Evolutionary conservation across 2,113 vertebrate genomes (phyloP).

Genomic region (Galemys pyrenaicus): DNA sequence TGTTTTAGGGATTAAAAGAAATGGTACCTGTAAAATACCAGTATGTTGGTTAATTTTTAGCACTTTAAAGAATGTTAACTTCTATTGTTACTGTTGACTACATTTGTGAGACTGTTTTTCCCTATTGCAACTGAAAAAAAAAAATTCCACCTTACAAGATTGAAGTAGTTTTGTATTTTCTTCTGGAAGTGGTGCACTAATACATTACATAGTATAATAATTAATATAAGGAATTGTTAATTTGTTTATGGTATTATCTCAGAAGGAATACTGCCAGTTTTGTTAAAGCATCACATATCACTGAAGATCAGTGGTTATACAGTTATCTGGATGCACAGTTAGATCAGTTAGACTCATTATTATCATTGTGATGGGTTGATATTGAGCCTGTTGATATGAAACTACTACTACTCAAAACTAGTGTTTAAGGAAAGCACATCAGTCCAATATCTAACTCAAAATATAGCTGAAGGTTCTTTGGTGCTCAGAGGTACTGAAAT

Average conservation of each 20-base stretch:
- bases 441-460: background rate
- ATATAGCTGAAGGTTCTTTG: background rate
- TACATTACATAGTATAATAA: no score
- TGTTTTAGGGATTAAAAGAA: background rate
- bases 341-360: background rate
- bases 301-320: background rate
- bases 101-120: background rate
- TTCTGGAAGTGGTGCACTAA: no score
- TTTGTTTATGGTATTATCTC: background rate
- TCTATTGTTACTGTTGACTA: background rate
- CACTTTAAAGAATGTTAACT: background rate
- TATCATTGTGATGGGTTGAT: background rate
- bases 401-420: background rate
- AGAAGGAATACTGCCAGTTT: background rate
- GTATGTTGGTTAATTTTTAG: background rate
- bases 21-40: background rate
- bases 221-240: background rate
- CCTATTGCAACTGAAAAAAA: background rate
- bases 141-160: background rate
- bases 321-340: background rate
- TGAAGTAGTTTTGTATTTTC: background rate
- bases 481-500: background rate
- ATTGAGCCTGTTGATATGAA: background rate
- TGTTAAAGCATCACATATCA: background rate
- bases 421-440: background rate